Conservation (phyloP, 2,113 vertebrate genomes). For the Mesembrinibis cayennensis region DNA sequence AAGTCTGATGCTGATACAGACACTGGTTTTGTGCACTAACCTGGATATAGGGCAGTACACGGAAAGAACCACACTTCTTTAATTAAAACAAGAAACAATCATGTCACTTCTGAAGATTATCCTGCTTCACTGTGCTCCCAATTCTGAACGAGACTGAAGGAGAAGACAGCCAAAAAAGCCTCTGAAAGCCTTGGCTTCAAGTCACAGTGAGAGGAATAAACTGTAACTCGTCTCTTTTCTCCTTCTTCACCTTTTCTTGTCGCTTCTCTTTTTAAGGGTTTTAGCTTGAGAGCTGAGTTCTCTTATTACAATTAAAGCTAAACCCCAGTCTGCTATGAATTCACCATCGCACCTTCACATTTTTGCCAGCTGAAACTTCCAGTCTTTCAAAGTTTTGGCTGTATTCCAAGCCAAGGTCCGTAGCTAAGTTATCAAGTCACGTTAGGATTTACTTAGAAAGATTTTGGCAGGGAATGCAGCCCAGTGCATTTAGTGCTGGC, state of each 20-base stretch:
- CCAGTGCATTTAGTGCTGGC: neutral
- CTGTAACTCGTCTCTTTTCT: neutral
- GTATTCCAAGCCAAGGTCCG: constrained; percentile 10
- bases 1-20: neutral
- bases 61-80: neutral
- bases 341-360: neutral
- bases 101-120: neutral
- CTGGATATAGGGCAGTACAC: neutral
- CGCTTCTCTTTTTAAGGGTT: neutral
- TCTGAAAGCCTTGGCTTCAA: neutral
- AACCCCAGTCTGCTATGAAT: neutral
- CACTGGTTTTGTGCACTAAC: neutral
- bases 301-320: neutral
- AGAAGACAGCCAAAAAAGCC: neutral
- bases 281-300: neutral
- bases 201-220: neutral
- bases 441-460: constrained; percentile 49
- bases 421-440: constrained; percentile 55
- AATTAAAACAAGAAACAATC: neutral
- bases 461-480: constrained; percentile 30
- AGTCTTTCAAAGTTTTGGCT: constrained; percentile 38
- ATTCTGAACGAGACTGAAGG: neutral
- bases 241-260: neutral
- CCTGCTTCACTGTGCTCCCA: neutral
- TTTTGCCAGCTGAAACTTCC: constrained; percentile 33